Evolutionary conservation across 2,797 vertebrate genomes (phyloP), one percentile per base, ranked within the genome.

Genomic region (Miichthys miiuy): DNA sequence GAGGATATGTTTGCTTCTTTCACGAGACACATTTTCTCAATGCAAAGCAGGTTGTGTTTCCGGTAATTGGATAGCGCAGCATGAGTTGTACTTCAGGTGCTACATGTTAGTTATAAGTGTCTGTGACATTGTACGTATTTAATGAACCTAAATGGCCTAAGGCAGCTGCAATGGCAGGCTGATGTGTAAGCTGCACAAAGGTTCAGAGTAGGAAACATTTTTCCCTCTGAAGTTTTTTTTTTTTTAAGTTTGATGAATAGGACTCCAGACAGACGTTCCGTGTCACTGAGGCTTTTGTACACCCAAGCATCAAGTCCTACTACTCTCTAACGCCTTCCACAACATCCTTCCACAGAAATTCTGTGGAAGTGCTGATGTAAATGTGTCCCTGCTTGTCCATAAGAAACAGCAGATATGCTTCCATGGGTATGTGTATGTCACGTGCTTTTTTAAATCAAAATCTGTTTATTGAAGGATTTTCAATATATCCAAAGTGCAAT

Each of bases 271-370:
- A 84, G 84, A 85, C 75, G 79, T 86, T 90, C 82, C 58, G 62
- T 68, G 80, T 90, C 88, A 83, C 70, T 81, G 85, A 82, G 67
- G 82, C 75, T 81, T 88, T 87, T 85, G 75, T 87, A 21, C 58
- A 20, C 30, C 44, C 25, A 69, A 72, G 81, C 48, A 57, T 57
- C 41, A 55, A 85, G 70, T 63, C 34, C 25, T 42, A n/a, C 42
- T 11, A 6, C 65, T 55, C 65, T 55, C 66, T 7, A 56, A 68
- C 64, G 1, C 46, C 14, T 38, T 38, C 34, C 34, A 34, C 17
- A 0, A 50, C 77, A 74, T 84, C 60, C 75, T 41, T 48, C 47
- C 56, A 66, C 58, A 21, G 42, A 77, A 51, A 48, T 27, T 51
- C 46, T 61, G 52, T 63, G 66, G 51, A 60, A 21, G 12, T 23